Percentiles rank a stretch among this genome's conserved stretches.
phyloP scores from a whole-genome alignment of 2,797 vertebrate genomes.

The Lithobates sylvaticus region DNA sequence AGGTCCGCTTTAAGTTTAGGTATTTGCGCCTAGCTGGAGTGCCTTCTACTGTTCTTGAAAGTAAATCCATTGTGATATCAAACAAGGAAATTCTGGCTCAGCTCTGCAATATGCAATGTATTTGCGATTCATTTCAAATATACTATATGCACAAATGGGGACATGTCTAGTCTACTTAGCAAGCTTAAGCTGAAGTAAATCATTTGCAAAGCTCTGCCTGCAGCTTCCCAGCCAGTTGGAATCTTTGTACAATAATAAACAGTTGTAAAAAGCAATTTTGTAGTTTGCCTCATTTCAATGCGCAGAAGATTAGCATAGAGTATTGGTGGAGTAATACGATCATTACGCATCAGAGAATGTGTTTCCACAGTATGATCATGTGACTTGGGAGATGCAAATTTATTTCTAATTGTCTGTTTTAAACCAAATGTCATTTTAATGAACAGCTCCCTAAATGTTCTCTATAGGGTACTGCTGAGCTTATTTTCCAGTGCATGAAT shows the following conservation, averaged over 20 bases:
- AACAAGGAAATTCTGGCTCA: neutral
- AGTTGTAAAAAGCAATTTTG: slow-evolving; percentile 23
- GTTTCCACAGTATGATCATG: slow-evolving; percentile 22
- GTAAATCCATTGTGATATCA: neutral
- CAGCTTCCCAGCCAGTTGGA: neutral
- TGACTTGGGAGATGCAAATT: slow-evolving; percentile 42
- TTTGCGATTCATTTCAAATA: neutral
- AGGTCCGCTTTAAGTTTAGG: no score
- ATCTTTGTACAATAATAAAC: slow-evolving; percentile 27
- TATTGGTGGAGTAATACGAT: neutral
- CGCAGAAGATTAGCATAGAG: slow-evolving; percentile 15
- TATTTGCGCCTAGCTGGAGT: no score
- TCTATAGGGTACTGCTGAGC: slow-evolving; percentile 30
- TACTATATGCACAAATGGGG: neutral
- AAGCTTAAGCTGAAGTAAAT: neutral
- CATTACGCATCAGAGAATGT: slow-evolving; percentile 1
- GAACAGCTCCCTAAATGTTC: slow-evolving; percentile 30
- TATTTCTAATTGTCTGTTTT: slow-evolving; percentile 46
- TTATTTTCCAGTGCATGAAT: slow-evolving; percentile 24
- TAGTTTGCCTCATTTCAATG: slow-evolving; percentile 27
- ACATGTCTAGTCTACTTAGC: neutral
- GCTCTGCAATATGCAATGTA: neutral
- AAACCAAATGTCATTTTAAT: slow-evolving; percentile 33
- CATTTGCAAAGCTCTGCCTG: neutral
- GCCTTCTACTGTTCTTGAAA: neutral